Evolutionary conservation across 2,113 vertebrate species (phyloP).

Genomic region (Mesoclemmys tuberculata): DNA sequence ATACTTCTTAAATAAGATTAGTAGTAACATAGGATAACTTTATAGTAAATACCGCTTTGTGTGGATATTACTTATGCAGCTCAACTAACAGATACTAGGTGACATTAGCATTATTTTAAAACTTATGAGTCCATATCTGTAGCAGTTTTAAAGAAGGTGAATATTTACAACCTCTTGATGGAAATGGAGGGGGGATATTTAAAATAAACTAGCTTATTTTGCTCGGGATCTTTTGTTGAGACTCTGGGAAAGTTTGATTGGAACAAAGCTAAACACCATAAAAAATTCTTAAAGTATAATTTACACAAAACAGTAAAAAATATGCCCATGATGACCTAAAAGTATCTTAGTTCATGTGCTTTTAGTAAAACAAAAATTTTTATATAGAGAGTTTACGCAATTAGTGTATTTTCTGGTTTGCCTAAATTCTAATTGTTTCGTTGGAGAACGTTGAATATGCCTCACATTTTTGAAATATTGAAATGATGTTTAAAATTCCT

Average conservation of each 20-base stretch:
- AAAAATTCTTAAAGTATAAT: not conserved
- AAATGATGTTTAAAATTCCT: not conserved
- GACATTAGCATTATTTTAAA: not conserved
- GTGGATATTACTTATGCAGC: not conserved
- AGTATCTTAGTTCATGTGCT: not conserved
- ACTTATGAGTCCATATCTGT: not conserved
- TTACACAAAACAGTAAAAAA: not conserved
- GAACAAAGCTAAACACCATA: not conserved
- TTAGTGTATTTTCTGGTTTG: not conserved
- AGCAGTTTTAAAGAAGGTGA: not conserved
- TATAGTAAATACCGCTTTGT: not conserved
- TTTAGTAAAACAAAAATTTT: not conserved
- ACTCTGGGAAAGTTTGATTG: not conserved
- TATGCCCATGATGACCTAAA: not conserved
- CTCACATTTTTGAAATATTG: not conserved
- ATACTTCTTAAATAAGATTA: not conserved
- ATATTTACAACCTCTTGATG: not conserved
- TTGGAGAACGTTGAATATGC: not conserved
- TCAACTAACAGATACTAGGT: not conserved
- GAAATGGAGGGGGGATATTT: not conserved
- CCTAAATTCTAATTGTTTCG: not conserved
- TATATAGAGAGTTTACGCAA: not conserved
- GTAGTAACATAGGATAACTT: not conserved
- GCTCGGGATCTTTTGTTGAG: not conserved
- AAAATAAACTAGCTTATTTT: not conserved